phyloP scores from a whole-genome alignment of 2,113 vertebrate species.

The Neotoma lepida region DNA sequence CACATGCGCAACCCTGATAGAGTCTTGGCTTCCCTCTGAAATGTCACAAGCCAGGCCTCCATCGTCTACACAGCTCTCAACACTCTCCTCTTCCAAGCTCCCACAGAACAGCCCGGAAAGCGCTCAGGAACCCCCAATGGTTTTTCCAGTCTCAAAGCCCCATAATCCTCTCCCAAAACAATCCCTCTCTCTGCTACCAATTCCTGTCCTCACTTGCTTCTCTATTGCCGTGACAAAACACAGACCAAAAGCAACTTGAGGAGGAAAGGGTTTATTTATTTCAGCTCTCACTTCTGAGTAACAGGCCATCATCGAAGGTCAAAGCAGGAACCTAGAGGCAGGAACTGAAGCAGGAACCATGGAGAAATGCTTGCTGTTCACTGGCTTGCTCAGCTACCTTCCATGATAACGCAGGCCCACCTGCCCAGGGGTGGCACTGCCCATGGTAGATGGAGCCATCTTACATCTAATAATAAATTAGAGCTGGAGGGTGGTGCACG shows the following conservation, averaged over 20 bases:
- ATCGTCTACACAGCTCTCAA: background rate
- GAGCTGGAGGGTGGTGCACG: rapidly evolving
- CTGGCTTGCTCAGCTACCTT: background rate
- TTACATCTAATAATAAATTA: background rate
- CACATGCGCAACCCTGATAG: background rate
- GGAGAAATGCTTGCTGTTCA: background rate
- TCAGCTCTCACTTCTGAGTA: background rate
- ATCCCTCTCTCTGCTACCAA: background rate
- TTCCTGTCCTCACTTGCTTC: background rate
- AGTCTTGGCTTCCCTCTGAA: background rate
- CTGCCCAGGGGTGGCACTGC: background rate
- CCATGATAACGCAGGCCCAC: background rate
- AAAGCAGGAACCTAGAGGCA: background rate
- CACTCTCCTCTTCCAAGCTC: background rate
- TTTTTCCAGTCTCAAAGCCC: background rate
- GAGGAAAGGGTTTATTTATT: background rate
- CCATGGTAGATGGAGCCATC: background rate
- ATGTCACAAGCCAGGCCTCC: background rate
- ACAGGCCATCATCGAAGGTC: background rate
- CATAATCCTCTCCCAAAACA: background rate
- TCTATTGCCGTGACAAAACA: background rate
- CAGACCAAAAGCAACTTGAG: background rate
- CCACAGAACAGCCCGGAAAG: background rate
- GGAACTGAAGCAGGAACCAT: background rate
- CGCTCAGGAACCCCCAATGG: background rate